These are phyloP conservation scores for Asteroscopus sphinx DNA, from an alignment of 2,888 invertebrate species.

Conservation along the genomic window DNA sequence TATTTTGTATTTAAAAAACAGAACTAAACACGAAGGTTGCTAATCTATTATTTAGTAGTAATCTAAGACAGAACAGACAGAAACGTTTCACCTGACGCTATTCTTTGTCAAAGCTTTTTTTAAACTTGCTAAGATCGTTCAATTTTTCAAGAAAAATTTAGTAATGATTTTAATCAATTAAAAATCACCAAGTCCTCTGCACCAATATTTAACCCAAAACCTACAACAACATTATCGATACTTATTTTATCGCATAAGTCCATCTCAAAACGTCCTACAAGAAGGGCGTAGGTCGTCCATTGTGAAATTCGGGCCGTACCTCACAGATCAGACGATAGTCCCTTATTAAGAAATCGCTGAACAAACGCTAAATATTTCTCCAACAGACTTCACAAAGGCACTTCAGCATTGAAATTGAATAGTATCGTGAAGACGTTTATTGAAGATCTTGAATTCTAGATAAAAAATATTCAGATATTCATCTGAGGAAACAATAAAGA, in stretches of 20 bases:
- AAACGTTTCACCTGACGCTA: too few relatives aligned
- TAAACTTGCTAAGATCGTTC: too few relatives aligned
- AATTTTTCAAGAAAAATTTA: too few relatives aligned
- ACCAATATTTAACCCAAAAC: too few relatives aligned
- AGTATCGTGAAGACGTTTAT: conserved; percentile 22
- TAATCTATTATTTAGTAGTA: too few relatives aligned
- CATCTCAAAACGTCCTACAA: conserved; percentile 54
- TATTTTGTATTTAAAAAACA: too few relatives aligned
- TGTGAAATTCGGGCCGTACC: conserved; percentile 69
- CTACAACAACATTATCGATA: conserved; percentile 29
- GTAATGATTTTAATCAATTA: too few relatives aligned
- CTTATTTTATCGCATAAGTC: background rate
- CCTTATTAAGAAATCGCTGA: conserved; percentile 66
- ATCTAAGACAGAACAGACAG: too few relatives aligned
- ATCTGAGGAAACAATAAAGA: conserved; percentile 1
- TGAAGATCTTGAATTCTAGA: conserved; percentile 18
- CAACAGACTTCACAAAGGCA: conserved; percentile 35
- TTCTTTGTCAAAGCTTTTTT: too few relatives aligned
- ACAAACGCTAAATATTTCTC: conserved; percentile 50
- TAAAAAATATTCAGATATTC: conserved; percentile 15
- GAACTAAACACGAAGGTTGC: too few relatives aligned
- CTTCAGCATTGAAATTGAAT: conserved; percentile 45
- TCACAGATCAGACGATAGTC: conserved; percentile 62
- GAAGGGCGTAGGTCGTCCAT: conserved; percentile 68
- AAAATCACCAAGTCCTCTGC: too few relatives aligned